These are phyloP conservation scores for Felis catus DNA, from an alignment of 2,113 vertebrate species.

Conservation along the genomic window F.catus_Fca126_mat1.0 CM031420.1:17199501-17200000, in stretches of 20 bases:
- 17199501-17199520: background rate
- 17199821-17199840: background rate
- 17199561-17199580: background rate
- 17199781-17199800: background rate
- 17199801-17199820: background rate
- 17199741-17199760: background rate
- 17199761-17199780: background rate
- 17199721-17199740: background rate
- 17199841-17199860: background rate
- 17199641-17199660: background rate
- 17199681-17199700: fast-evolving
- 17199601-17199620: background rate
- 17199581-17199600: background rate
- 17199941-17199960: background rate
- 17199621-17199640: background rate
- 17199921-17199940: too few species aligned
- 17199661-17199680: fast-evolving
- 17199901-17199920: background rate
- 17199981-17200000: background rate
- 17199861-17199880: background rate
- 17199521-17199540: too few species aligned
- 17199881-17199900: background rate
- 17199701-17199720: background rate
- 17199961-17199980: too few species aligned
- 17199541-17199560: background rate